Conservation (phyloP, 2,888 invertebrate species). For the Sphinx pinastri region DNA sequence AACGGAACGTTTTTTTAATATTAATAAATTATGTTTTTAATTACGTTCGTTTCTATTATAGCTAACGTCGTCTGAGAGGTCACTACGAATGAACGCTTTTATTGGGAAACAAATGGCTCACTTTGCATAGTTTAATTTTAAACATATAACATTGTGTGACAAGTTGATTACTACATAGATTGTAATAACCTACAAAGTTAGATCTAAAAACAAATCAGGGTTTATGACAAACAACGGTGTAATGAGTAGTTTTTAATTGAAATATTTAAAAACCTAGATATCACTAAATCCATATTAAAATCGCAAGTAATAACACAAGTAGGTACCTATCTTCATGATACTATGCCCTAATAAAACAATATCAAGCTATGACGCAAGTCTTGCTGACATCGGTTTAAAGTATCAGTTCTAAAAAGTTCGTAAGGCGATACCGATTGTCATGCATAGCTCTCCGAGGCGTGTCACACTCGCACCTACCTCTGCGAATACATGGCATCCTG, state of each 20-base stretch:
- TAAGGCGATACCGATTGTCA: slow-evolving; percentile 39
- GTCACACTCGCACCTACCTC: slow-evolving; percentile 24
- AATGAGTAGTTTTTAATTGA: no score
- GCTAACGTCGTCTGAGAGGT: slow-evolving; percentile 10
- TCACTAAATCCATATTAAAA: background rate
- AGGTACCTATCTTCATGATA: slow-evolving; percentile 6
- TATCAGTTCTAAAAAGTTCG: slow-evolving; percentile 35
- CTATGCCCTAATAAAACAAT: slow-evolving; percentile 9
- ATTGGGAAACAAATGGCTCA: background rate
- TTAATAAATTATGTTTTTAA: slow-evolving; percentile 25
- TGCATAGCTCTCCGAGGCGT: slow-evolving; percentile 36
- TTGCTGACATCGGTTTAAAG: slow-evolving; percentile 14
- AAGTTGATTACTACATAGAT: no score
- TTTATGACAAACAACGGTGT: no score
- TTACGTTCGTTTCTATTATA: slow-evolving; percentile 21
- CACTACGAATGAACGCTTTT: slow-evolving; percentile 13
- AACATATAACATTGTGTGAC: no score
- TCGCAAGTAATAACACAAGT: background rate
- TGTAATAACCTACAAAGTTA: no score
- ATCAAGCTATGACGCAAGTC: slow-evolving; percentile 5
- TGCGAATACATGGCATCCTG: background rate
- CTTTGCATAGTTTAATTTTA: slow-evolving; percentile 6
- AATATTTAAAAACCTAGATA: no score
- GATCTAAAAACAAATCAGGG: no score
- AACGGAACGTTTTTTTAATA: slow-evolving; percentile 24